Conservation (phyloP, 1,140 invertebrate genomes). For the Orussus abietinus region DNA sequence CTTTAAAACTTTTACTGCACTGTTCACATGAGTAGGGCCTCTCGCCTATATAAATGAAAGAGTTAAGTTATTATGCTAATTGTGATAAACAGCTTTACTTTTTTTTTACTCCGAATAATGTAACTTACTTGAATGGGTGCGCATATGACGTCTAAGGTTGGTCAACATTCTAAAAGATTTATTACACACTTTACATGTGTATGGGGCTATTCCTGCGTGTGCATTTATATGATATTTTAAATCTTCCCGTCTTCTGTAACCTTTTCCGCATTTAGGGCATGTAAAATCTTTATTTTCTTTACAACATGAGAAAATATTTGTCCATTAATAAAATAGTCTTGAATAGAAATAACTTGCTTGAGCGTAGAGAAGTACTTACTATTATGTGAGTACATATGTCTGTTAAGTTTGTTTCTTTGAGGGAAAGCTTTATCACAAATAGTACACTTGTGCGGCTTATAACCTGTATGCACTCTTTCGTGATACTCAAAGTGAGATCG, state of each 20-base stretch:
- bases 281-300: constrained; percentile 41
- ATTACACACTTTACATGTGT: constrained; percentile 38
- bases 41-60: constrained; percentile 36
- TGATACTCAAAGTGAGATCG: constrained; percentile 49
- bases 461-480: constrained; percentile 70
- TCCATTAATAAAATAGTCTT: constrained; percentile 9
- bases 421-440: constrained; percentile 59
- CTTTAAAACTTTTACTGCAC: constrained; percentile 47
- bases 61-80: constrained; percentile 6
- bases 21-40: constrained; percentile 40
- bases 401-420: constrained; percentile 62
- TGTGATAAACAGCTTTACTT: constrained; percentile 8
- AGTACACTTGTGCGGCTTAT: constrained; percentile 73
- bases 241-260: constrained; percentile 40
- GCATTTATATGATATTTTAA: constrained; percentile 39
- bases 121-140: constrained; percentile 41
- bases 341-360: no score
- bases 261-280: constrained; percentile 43
- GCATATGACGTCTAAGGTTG: constrained; percentile 45
- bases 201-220: constrained; percentile 29
- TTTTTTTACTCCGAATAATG: constrained; percentile 1
- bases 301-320: constrained; percentile 18
- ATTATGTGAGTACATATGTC: constrained; percentile 66
- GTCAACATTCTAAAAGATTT: constrained; percentile 38
- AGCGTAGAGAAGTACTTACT: constrained; percentile 27